These are phyloP conservation scores for Anhinga anhinga DNA, from an alignment of 2,113 vertebrate species.

Conservation along the genomic window DNA sequence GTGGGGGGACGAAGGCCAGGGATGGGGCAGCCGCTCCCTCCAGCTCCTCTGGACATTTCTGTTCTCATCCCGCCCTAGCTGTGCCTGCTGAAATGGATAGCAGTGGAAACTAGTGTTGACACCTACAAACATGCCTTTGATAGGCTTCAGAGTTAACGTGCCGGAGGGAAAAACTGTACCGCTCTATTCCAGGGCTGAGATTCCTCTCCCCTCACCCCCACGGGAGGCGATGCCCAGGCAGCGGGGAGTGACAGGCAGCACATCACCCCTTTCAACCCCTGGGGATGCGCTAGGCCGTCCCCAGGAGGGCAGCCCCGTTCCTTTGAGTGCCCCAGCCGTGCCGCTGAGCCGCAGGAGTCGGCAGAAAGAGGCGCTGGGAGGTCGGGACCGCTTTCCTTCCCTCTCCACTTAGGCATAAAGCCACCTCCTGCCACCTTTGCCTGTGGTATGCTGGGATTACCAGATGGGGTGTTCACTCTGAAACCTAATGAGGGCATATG, in stretches of 20 bases:
- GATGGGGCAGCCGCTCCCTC: neutral
- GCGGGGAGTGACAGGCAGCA: neutral
- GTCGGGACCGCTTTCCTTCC: accelerated
- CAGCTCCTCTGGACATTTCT: neutral
- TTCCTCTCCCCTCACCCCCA: neutral
- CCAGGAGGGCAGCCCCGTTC: accelerated
- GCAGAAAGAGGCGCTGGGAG: neutral
- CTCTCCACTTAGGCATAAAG: neutral
- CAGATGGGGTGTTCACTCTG: neutral
- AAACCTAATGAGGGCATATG: neutral
- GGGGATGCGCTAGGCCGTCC: neutral
- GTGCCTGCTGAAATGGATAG: neutral
- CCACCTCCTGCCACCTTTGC: no score
- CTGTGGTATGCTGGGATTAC: neutral
- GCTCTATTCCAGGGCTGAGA: neutral
- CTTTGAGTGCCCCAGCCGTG: accelerated
- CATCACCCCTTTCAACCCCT: neutral
- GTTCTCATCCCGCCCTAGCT: neutral
- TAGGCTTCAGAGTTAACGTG: neutral
- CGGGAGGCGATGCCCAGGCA: neutral
- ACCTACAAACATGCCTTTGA: neutral
- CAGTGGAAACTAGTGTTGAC: neutral
- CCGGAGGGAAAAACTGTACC: neutral
- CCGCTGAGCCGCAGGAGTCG: neutral
- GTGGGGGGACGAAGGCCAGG: neutral